Evolutionary conservation across 2,113 vertebrate species (phyloP).

Genomic region (Etheostoma spectabile): DNA sequence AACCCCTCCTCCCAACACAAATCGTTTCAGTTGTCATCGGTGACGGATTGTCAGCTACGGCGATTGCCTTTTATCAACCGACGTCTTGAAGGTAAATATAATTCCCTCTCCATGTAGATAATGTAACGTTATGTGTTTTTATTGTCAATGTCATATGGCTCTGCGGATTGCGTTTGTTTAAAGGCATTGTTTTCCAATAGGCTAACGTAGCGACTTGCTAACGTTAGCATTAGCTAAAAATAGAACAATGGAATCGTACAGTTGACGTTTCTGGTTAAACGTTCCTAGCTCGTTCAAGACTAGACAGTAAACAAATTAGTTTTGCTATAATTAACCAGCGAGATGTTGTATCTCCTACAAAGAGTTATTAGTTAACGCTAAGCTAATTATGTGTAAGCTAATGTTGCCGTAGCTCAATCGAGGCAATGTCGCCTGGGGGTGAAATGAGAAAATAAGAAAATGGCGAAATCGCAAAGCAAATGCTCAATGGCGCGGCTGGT

Average conservation of each 20-base stretch:
- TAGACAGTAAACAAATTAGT: rapidly evolving
- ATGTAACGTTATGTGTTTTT: rapidly evolving
- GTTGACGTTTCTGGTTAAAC: neutral
- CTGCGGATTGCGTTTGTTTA: neutral
- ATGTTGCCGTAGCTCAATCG: neutral
- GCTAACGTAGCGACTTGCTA: slow-evolving; percentile 15
- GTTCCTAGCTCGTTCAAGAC: rapidly evolving
- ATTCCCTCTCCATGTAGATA: rapidly evolving
- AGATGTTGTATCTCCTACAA: rapidly evolving
- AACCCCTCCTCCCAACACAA: neutral
- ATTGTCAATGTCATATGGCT: rapidly evolving
- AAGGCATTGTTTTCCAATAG: neutral
- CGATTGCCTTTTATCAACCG: too few species aligned
- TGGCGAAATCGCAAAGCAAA: slow-evolving; percentile 63
- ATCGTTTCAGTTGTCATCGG: rapidly evolving
- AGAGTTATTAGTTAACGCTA: too few species aligned
- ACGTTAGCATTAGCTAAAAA: slow-evolving; percentile 53
- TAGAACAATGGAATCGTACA: slow-evolving; percentile 72
- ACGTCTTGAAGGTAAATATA: slow-evolving; percentile 55
- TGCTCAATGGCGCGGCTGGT: neutral
- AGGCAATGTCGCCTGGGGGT: slow-evolving; percentile 36
- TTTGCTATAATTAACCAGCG: rapidly evolving
- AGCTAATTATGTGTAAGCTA: neutral
- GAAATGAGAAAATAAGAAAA: slow-evolving; percentile 57
- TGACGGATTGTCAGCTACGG: rapidly evolving